These are phyloP conservation scores for Camponotus floridanus DNA, from an alignment of 1,140 invertebrate genomes.

Conservation along the genomic window DNA sequence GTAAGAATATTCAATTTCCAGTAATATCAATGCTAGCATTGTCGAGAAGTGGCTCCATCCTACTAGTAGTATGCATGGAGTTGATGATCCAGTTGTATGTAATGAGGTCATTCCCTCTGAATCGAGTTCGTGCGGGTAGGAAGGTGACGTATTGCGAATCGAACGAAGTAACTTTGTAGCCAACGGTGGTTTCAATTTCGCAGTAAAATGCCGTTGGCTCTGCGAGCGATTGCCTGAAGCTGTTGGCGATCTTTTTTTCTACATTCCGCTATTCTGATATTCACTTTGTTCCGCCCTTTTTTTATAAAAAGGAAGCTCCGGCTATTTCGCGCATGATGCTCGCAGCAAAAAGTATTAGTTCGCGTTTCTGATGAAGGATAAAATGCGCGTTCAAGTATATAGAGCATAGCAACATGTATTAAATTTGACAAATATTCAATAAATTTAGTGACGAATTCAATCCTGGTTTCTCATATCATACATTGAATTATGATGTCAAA, in stretches of 20 bases:
- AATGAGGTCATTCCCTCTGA: constrained; percentile 72
- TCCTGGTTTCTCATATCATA: too few species aligned
- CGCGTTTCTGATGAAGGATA: neutral
- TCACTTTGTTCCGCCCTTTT: constrained; percentile 25
- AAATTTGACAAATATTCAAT: too few species aligned
- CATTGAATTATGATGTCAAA: too few species aligned
- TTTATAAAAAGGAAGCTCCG: neutral
- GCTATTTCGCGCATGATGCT: constrained; percentile 21
- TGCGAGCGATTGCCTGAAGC: constrained; percentile 27
- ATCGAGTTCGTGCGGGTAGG: constrained; percentile 75
- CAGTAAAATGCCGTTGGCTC: constrained; percentile 48
- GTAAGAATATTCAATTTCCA: constrained; percentile 64
- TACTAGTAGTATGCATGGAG: constrained; percentile 13
- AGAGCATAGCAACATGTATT: neutral
- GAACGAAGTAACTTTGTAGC: constrained; percentile 72
- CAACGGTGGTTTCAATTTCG: constrained; percentile 71
- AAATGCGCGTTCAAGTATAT: neutral
- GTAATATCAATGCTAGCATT: constrained; percentile 61
- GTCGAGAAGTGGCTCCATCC: constrained; percentile 49
- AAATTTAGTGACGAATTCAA: too few species aligned
- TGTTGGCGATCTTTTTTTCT: constrained; percentile 47
- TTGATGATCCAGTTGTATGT: constrained; percentile 69
- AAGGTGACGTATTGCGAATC: constrained; percentile 67
- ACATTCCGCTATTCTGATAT: constrained; percentile 32
- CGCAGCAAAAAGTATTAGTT: neutral